Conservation (phyloP, 2,113 vertebrate species). For the Mesembrinibis cayennensis region DNA sequence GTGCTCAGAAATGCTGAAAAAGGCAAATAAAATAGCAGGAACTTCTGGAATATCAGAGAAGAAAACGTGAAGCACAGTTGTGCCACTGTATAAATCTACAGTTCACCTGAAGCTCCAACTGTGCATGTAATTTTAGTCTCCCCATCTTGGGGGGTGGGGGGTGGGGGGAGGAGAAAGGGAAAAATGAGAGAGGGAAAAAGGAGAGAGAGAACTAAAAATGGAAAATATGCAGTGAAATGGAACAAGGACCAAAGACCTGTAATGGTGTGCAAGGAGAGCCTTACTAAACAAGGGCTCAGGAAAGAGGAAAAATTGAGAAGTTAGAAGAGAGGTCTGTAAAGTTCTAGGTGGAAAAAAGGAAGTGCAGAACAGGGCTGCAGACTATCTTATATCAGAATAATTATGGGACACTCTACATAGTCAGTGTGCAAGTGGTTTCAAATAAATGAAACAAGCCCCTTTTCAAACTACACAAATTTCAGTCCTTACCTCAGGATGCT, state of each 20-base stretch:
- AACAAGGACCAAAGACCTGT: background rate
- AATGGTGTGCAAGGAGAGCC: background rate
- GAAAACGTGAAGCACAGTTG: background rate
- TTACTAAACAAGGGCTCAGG: background rate
- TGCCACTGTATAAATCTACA: background rate
- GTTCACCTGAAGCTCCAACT: background rate
- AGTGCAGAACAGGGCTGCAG: background rate
- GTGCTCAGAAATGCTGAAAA: background rate
- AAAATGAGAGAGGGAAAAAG: background rate
- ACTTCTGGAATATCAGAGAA: background rate
- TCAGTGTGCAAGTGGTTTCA: background rate
- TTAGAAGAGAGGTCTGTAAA: background rate
- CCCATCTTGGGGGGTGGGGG: too few relatives aligned
- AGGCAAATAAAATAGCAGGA: background rate
- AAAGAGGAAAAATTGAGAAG: background rate
- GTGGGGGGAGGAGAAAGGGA: too few relatives aligned
- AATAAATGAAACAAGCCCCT: background rate
- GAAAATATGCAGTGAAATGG: background rate
- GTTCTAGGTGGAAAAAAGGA: background rate
- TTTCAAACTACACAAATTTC: background rate
- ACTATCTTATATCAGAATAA: background rate
- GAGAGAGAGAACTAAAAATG: background rate
- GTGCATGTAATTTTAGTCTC: background rate
- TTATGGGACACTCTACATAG: too few relatives aligned
- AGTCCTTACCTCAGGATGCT: background rate